Percentiles rank a stretch among this genome's conserved stretches.
phyloP scores from a whole-genome alignment of 2,797 vertebrate species.

The Nothura maculosa region DNA sequence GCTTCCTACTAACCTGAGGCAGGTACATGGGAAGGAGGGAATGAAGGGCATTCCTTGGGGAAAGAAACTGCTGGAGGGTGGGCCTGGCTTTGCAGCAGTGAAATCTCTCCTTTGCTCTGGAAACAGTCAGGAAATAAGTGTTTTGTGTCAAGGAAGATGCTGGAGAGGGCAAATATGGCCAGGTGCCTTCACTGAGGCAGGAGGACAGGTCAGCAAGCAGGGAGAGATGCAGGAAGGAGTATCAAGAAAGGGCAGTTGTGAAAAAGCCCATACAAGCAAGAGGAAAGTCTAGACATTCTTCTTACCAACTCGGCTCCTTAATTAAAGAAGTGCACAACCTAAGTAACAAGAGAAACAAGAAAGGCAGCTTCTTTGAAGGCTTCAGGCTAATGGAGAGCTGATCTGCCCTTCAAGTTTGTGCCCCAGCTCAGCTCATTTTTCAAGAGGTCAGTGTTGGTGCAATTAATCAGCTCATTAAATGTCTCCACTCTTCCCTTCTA shows the following conservation, averaged over 20 bases:
- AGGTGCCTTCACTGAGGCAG: not conserved
- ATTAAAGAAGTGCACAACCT: not conserved
- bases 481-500: slow-evolving; percentile 70
- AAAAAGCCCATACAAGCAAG: not conserved
- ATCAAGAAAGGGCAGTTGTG: not conserved
- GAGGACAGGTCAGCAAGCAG: not conserved
- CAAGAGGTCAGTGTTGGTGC: not conserved
- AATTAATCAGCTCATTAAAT: slow-evolving; percentile 33
- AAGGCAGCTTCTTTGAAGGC: not conserved
- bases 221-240: not conserved
- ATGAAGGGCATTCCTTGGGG: not conserved
- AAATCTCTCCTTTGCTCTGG: not conserved
- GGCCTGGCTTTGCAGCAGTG: not conserved
- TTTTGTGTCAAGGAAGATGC: not conserved
- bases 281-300: not conserved
- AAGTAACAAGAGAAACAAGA: not conserved
- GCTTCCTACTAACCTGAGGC: not conserved
- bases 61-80: not conserved
- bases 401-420: not conserved
- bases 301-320: not conserved
- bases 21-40: not conserved
- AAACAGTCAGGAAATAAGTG: not conserved
- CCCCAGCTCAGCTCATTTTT: slow-evolving; percentile 6
- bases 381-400: not conserved
- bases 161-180: not conserved